Conservation (phyloP, 1,140 invertebrate species). For the Ostrea denselamellosa region DNA sequence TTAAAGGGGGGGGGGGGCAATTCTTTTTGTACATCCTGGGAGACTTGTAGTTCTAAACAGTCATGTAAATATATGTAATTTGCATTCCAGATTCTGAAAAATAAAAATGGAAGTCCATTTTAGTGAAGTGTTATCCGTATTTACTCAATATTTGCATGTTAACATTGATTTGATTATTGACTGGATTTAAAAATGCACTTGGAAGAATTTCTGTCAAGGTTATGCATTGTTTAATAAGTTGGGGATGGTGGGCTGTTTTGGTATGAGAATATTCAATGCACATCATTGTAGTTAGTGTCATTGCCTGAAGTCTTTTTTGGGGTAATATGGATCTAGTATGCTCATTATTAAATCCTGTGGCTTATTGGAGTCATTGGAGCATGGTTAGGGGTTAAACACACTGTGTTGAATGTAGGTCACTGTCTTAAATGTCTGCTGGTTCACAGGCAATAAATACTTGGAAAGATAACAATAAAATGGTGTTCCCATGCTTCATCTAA, state of each 20-base stretch:
- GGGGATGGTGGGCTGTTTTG: background rate
- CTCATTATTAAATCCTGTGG: background rate
- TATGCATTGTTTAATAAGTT: background rate
- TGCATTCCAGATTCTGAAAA: background rate
- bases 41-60: background rate
- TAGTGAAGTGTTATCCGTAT: background rate
- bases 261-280: background rate
- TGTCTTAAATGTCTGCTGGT: background rate
- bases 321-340: background rate
- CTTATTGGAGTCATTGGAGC: background rate
- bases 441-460: background rate
- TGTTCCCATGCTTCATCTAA: too few relatives aligned
- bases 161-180: background rate
- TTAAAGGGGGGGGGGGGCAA: too few relatives aligned
- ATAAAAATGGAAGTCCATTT: background rate
- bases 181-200: background rate
- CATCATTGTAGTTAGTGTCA: background rate
- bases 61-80: background rate
- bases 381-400: background rate
- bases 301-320: background rate
- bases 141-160: background rate
- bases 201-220: background rate
- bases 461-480: background rate
- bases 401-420: constrained; percentile 5
- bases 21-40: background rate